Percentiles rank a stretch among this genome's conserved stretches.
These are phyloP conservation scores for Gryon sp. DNA, from an alignment of 1,140 invertebrate genomes.

Conservation along the genomic window DNA sequence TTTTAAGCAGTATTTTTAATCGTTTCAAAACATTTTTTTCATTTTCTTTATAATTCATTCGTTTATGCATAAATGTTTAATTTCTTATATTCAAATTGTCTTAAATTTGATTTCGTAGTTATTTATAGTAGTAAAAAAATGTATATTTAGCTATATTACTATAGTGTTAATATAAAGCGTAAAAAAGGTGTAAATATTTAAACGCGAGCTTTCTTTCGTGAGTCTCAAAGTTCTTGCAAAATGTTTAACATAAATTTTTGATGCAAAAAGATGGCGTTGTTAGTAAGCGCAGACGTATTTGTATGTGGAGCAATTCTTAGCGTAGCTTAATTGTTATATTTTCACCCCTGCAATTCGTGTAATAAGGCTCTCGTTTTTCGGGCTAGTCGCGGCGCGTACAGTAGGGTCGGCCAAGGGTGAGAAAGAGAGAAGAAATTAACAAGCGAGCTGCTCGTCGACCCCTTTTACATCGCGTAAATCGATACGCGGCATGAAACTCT, in stretches of 20 bases:
- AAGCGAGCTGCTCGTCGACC: constrained; percentile 59
- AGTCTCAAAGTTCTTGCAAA: neutral
- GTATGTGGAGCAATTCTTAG: constrained; percentile 47
- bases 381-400: constrained; percentile 50
- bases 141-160: too few species aligned
- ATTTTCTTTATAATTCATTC: too few species aligned
- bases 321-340: constrained; percentile 61
- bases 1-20: too few species aligned
- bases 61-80: too few species aligned
- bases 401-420: constrained; percentile 50
- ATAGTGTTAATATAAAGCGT: too few species aligned
- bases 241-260: constrained; percentile 23
- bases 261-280: constrained; percentile 26
- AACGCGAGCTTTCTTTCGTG: neutral
- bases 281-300: constrained; percentile 35
- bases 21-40: too few species aligned
- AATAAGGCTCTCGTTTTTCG: constrained; percentile 60
- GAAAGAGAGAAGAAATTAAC: constrained; percentile 62
- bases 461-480: constrained; percentile 60
- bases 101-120: too few species aligned
- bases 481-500: constrained; percentile 56
- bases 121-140: too few species aligned
- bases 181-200: too few species aligned
- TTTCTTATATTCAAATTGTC: too few species aligned
- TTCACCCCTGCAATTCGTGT: constrained; percentile 47